These are phyloP conservation scores for Chaetops frenatus DNA, from an alignment of 2,113 vertebrate genomes.

Conservation along the genomic window DNA sequence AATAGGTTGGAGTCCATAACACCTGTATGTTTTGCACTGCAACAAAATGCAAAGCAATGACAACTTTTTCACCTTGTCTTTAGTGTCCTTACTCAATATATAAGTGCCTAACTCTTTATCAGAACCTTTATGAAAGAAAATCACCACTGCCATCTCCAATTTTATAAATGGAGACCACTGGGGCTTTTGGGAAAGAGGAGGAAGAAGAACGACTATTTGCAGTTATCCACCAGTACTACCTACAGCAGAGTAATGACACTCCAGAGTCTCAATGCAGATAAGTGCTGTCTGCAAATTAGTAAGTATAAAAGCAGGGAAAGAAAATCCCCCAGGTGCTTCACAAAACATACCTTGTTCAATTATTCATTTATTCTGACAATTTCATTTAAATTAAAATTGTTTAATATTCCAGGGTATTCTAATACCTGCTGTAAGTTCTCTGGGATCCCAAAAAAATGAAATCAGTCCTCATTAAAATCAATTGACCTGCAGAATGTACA, in stretches of 20 bases:
- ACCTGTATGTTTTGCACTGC: background rate
- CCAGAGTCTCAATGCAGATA: background rate
- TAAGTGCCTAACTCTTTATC: background rate
- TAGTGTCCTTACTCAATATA: background rate
- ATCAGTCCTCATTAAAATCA: background rate
- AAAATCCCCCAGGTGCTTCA: background rate
- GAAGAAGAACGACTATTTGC: background rate
- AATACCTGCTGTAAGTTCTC: background rate
- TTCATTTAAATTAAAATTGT: slow-evolving; percentile 9
- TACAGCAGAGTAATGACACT: background rate
- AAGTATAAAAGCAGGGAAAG: background rate
- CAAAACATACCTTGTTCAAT: background rate
- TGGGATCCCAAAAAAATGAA: background rate
- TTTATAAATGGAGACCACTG: background rate
- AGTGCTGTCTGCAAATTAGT: background rate
- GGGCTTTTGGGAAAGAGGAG: background rate
- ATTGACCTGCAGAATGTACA: background rate
- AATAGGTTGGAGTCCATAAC: fast-evolving
- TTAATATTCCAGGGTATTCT: background rate
- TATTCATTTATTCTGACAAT: slow-evolving; percentile 15
- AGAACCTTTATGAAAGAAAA: background rate
- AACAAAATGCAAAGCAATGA: background rate
- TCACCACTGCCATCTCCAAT: background rate
- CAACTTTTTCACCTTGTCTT: background rate
- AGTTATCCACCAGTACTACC: background rate